phyloP scores from a whole-genome alignment of 2,888 invertebrate species.

The Theodoxus fluviatilis region DNA sequence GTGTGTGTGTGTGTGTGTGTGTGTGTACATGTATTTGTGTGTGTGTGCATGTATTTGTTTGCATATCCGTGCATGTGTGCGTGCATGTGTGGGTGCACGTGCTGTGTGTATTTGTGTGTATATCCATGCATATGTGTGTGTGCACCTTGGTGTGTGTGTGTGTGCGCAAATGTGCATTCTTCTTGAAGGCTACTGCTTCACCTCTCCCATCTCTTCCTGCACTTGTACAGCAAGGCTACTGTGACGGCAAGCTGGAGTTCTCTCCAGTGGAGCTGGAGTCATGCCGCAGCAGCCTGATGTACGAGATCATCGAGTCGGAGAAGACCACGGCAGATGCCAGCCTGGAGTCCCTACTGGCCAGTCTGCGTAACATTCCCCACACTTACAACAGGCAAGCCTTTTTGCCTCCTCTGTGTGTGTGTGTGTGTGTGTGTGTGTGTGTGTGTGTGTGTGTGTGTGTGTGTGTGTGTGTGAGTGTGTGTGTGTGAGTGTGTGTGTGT shows the following conservation, averaged over 20 bases:
- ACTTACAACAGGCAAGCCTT: constrained; percentile 73
- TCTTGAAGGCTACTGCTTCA: neutral
- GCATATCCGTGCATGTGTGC: neutral
- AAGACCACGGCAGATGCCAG: constrained; percentile 80
- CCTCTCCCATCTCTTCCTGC: neutral
- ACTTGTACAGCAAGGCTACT: constrained; percentile 70
- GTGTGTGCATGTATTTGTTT: neutral
- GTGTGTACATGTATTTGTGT: neutral
- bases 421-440: no score
- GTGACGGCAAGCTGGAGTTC: constrained; percentile 73
- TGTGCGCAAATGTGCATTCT: no score
- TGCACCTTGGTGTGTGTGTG: no score
- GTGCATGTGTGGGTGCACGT: neutral
- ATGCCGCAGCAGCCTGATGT: constrained; percentile 85
- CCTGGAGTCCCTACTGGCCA: constrained; percentile 76
- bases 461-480: no score
- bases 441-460: no score
- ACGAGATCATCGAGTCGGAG: constrained; percentile 82
- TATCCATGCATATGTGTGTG: no score
- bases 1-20: neutral
- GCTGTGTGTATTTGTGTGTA: no score
- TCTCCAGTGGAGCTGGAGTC: constrained; percentile 80
- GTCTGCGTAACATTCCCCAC: constrained; percentile 74
- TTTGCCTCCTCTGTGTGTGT: no score
- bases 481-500: no score